These are phyloP conservation scores for Pteria penguin DNA, from an alignment of 2,888 invertebrate genomes.

Conservation along the genomic window DNA sequence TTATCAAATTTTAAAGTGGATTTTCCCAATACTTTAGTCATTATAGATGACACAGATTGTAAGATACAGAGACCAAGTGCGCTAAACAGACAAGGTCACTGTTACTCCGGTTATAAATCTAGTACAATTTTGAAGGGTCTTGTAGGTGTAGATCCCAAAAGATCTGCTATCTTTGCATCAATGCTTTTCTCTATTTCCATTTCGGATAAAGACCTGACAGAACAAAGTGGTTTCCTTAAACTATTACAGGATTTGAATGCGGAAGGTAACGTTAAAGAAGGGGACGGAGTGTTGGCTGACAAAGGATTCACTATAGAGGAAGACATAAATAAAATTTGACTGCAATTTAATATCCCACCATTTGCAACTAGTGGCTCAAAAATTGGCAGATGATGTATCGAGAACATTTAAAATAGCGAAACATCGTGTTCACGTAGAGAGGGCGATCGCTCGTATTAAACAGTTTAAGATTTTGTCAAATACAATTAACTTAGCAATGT, in stretches of 20 bases:
- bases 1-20: too few relatives aligned
- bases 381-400: neutral
- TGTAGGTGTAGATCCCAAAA: slow-evolving; percentile 45
- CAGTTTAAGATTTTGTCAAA: neutral
- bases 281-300: slow-evolving; percentile 45
- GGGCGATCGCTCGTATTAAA: too few relatives aligned
- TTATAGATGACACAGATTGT: slow-evolving; percentile 44
- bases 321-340: too few relatives aligned
- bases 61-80: too few relatives aligned
- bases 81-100: slow-evolving; percentile 46
- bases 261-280: slow-evolving; percentile 2
- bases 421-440: too few relatives aligned
- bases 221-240: too few relatives aligned
- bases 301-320: slow-evolving; percentile 21
- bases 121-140: slow-evolving; percentile 46
- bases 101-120: slow-evolving; percentile 55
- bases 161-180: slow-evolving; percentile 46
- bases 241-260: slow-evolving; percentile 4
- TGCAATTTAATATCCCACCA: neutral
- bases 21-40: too few relatives aligned
- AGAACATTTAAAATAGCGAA: slow-evolving; percentile 2
- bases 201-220: too few relatives aligned
- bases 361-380: slow-evolving; percentile 3
- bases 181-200: too few relatives aligned
- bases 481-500: too few relatives aligned